Evolutionary conservation across 2,113 vertebrate genomes (phyloP).

Genomic region (Gobius niger): DNA sequence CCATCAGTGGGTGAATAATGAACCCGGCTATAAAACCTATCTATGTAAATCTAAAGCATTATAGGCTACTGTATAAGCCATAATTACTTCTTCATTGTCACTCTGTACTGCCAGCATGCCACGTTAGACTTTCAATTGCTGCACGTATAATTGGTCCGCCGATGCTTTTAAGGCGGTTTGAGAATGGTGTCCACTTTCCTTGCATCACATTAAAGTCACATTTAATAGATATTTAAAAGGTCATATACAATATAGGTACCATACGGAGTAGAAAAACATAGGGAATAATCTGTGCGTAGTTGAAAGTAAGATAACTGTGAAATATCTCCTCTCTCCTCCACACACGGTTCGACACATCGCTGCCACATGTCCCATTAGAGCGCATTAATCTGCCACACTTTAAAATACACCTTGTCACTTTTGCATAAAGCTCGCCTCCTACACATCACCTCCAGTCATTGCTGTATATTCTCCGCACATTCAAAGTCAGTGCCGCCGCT

Average conservation of each 20-base stretch:
- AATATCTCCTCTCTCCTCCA: slow-evolving; percentile 8
- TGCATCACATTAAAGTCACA: not conserved
- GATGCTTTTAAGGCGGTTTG: not conserved
- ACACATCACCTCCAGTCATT: slow-evolving; percentile 16
- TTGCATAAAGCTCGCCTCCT: slow-evolving; percentile 24
- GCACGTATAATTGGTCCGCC: not conserved
- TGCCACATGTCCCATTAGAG: slow-evolving; percentile 36
- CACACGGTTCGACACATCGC: slow-evolving; percentile 10
- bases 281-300: slow-evolving; percentile 9
- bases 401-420: slow-evolving; percentile 45
- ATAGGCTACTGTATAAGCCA: not conserved
- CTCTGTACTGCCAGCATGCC: not conserved
- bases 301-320: slow-evolving; percentile 8
- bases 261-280: not conserved
- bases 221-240: not conserved
- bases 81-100: slow-evolving; percentile 1
- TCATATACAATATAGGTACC: not conserved
- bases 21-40: not conserved
- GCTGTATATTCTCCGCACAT: slow-evolving; percentile 3
- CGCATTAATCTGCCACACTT: slow-evolving; percentile 51
- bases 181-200: not conserved
- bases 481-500: not conserved
- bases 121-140: not conserved
- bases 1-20: not conserved
- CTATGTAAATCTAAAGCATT: not conserved